Base-by-base conservation (phyloP, 2,797 vertebrate genomes). In the Fratercula arctica region DNA sequence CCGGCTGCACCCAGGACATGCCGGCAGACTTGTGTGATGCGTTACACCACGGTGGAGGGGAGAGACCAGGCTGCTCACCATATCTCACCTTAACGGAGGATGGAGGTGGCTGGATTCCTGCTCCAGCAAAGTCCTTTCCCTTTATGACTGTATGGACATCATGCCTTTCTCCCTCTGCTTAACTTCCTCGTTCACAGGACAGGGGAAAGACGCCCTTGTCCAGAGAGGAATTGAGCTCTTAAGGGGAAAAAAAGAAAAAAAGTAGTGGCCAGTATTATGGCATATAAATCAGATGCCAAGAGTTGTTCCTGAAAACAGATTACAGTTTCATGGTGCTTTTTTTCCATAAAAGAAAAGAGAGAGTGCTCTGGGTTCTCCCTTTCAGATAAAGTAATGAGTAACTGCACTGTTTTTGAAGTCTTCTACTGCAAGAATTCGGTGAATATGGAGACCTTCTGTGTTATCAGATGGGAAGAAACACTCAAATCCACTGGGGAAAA, bases 41-140 rank as follows among this genome's bases (percentile, higher is more conserved):
- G 14, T 7, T 21, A 16, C 2, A 4, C 16, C 24, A 4, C 0
- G 13, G 35, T 7, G 6, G 28, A 18, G 19, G 35, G 29, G 51
- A 18, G 28, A 20, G 46, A 29, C 20, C 23, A 19, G 54, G 8
- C 66, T 33, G 29, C 53, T 46, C 6, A 0, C 28, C 3, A 3
- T 31, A 66, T 43, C 53, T 68, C 45, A 61, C 23, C 29, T 6
- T 3, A 16, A 33, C 1, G 0, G 39, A 70, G 17, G 13, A 59
- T 5, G 26, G n/a, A 68, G 11, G 16, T 19, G 18, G 33, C 25
- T 59, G 37, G 54, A 53, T 56, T 85, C 43, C 51, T 57, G 35
- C 37, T 60, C 57, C 67, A 70, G 37, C 3, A 2, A 78, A 68
- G 24, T 25, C 17, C 50, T 13, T 10, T 43, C 31, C 53, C 51